These are phyloP conservation scores for Meles meles DNA, from an alignment of 2,113 vertebrate genomes.

Conservation along the genomic window DNA sequence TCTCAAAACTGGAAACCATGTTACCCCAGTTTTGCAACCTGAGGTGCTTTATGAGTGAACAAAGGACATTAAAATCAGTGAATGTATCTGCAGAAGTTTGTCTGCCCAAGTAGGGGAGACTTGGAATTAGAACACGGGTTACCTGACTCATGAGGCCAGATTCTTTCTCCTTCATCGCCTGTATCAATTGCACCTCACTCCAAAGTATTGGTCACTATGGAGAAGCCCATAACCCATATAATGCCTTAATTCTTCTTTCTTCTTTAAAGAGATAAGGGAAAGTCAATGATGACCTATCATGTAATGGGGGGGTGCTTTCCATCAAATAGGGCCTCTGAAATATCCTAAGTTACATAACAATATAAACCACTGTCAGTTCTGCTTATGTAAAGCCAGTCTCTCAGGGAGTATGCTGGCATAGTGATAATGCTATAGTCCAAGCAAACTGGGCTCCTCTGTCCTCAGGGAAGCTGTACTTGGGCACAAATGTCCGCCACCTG, in stretches of 20 bases:
- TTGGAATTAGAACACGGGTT: neutral
- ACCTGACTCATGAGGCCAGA: neutral
- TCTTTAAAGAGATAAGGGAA: neutral
- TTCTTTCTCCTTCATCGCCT: neutral
- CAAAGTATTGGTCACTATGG: neutral
- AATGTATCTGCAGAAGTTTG: neutral
- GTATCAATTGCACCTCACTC: neutral
- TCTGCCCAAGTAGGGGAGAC: neutral
- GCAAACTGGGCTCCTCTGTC: neutral
- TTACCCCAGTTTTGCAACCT: neutral
- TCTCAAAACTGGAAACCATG: neutral
- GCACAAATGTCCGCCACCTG: neutral
- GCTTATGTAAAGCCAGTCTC: neutral
- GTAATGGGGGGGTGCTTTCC: neutral
- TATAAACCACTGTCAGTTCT: neutral
- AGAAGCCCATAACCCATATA: neutral
- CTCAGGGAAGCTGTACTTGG: neutral
- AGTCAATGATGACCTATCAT: neutral
- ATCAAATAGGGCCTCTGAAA: neutral
- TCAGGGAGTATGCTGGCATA: neutral
- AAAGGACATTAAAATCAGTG: neutral
- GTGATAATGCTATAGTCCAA: neutral
- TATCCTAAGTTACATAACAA: neutral
- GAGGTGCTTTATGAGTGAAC: neutral
- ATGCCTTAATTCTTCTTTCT: neutral